Base-by-base conservation (phyloP, 2,797 vertebrate species). In the Gymnoscopelus braueri region DNA sequence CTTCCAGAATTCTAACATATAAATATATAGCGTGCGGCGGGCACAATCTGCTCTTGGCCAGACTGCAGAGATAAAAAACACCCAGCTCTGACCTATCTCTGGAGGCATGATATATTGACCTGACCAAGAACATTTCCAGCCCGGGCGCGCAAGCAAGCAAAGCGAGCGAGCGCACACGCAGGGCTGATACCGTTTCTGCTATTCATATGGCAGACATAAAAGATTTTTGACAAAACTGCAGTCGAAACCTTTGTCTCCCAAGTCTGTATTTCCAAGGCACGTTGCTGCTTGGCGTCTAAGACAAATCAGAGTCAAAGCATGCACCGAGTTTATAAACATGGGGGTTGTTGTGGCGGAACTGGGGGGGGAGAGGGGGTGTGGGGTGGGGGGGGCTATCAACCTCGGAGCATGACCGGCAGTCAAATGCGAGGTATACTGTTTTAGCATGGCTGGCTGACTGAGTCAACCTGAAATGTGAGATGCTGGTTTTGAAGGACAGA, bases 101-200 rank as follows among this genome's bases (percentile, higher is more conserved):
- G 63, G 78, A 80, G 85, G 66, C 80, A 72, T 85, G 86, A 90
- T 80, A 77, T 88, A 90, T 86, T 89, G 85, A 90, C 85, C 84
- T n/a, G 65, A 66, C 63, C 48, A 14, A 81, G 75, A 73, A 78
- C 72, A n/a, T 85, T 84, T 84, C 54, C 58, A 81, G 69, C 80
- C 78, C 75, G 44, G 83, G 84, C 81, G 87, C 83, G 83, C 80
- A 79, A 74, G 69, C 53, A 2, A 56, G 58, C 71, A 84, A 82
- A 75, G 39, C 39, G 2, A 29, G 26, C 26, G 3, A 29, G 26
- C 26, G 26, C 26, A 2, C 26, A 29, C 2, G 26, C 26, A 29
- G 26, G 26, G 26, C 63, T 76, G 84, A 89, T 88, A 77, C 56
- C 62, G 74, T 71, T 51, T 59, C 53, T 63, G 65, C 52, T 59